Conservation (phyloP, 2,797 vertebrate species). For the Acrocephalus scirpaceus region DNA sequence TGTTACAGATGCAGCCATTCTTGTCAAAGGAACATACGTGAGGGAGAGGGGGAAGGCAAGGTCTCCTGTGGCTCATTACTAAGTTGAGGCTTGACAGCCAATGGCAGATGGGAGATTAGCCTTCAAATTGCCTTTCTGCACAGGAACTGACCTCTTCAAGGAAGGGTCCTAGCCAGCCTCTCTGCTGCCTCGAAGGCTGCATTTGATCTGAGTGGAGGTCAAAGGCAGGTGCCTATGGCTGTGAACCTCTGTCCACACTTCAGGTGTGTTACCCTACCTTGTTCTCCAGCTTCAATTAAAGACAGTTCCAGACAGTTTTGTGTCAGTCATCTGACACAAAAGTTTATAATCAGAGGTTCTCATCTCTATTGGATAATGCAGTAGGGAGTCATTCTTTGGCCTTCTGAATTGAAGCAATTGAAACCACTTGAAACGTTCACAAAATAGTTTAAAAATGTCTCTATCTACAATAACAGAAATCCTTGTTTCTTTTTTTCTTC, state of each 20-base stretch:
- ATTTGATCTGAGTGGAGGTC: not conserved
- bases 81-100: not conserved
- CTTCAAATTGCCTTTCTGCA: not conserved
- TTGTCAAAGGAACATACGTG: not conserved
- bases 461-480: not conserved
- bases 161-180: not conserved
- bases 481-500: fast-evolving
- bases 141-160: not conserved
- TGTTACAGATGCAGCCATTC: not conserved
- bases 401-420: not conserved
- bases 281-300: not conserved
- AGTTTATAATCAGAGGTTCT: not conserved
- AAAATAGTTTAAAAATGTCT: not conserved
- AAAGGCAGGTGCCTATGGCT: not conserved
- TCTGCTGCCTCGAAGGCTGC: not conserved
- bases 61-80: not conserved
- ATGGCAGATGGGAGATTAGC: not conserved
- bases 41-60: not conserved
- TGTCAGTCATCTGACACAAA: not conserved
- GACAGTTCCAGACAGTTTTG: not conserved
- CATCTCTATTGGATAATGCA: not conserved
- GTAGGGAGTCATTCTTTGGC: not conserved
- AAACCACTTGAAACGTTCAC: not conserved
- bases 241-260: no score
- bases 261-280: not conserved